Evolutionary conservation across 2,888 invertebrate genomes (phyloP).

Genomic region (Drosophila histrio): DNA sequence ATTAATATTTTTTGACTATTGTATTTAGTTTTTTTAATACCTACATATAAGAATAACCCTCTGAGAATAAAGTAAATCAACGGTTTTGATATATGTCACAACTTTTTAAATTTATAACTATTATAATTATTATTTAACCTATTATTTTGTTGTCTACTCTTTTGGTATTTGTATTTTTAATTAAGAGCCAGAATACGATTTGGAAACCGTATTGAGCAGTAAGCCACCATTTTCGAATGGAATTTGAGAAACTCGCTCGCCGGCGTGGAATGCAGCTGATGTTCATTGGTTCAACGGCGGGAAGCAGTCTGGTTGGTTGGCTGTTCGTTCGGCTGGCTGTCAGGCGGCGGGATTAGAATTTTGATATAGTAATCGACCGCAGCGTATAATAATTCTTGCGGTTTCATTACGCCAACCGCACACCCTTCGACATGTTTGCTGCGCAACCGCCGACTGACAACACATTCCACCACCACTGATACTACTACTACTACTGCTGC

Average conservation of each 20-base stretch:
- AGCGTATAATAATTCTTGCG: conserved; percentile 81
- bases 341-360: conserved; percentile 60
- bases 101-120: too few relatives aligned
- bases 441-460: conserved; percentile 64
- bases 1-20: too few relatives aligned
- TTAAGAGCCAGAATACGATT: neutral
- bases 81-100: too few relatives aligned
- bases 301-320: conserved; percentile 62
- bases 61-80: too few relatives aligned
- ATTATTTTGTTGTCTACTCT: too few relatives aligned
- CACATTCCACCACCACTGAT: conserved; percentile 38
- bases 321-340: conserved; percentile 1
- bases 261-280: conserved; percentile 18
- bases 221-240: conserved; percentile 37
- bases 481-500: neutral
- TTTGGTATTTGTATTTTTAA: neutral
- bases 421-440: conserved; percentile 64
- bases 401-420: conserved; percentile 79
- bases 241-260: neutral
- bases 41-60: too few relatives aligned
- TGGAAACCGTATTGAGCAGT: neutral
- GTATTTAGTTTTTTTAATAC: too few relatives aligned
- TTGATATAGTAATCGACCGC: conserved; percentile 79
- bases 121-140: too few relatives aligned
- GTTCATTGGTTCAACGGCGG: conserved; percentile 53